Evolutionary conservation across 2,888 invertebrate species (phyloP), one percentile per base, ranked within the genome.

Genomic region (Nomada flava): DNA sequence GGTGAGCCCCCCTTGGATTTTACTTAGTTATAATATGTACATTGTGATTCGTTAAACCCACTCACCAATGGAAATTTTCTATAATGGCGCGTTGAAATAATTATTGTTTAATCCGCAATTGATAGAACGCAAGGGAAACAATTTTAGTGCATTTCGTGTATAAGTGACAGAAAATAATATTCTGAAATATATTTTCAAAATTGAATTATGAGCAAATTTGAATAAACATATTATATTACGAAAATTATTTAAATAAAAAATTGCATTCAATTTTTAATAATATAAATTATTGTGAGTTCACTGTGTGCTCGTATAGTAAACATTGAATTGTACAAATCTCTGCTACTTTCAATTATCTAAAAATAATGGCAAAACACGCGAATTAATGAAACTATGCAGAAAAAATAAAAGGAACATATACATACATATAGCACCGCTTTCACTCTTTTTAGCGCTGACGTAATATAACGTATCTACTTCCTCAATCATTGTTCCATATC

Each of bases 401-500:
- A 2, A 15, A 15, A 20, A 18, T 20, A 9, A 65, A 65, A 10
- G 47, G 11, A 20, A 23, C 36, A 13, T 67, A 53, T 36, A 36
- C 36, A 53, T 36, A 7, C 36, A 36, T 36, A 7, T 36, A 36
- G 52, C 36, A 67, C 15, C 29, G 9, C 20, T 67, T 67, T 36
- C 67, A 11, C 53, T n/a, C 29, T 53, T 53, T 36, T 42, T 36
- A 29, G 26, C n/a, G 4, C 3, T 15, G 53, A 57, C 26, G 5
- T 53, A 20, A 53, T 18, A 20, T 18, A 20, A 53, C 36, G 36
- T 53, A 20, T 1, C 20, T 67, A 53, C 53, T 53, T 67, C 20
- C 53, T 67, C 36, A 53, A 65, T 65, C 20, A 42, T 20, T 53
- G 15, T 42, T 67, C 53, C 67, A 65, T 36, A 65, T 65, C 15